These are phyloP conservation scores for Hycleus cichorii DNA, from an alignment of 1,140 invertebrate species.

Conservation along the genomic window DNA sequence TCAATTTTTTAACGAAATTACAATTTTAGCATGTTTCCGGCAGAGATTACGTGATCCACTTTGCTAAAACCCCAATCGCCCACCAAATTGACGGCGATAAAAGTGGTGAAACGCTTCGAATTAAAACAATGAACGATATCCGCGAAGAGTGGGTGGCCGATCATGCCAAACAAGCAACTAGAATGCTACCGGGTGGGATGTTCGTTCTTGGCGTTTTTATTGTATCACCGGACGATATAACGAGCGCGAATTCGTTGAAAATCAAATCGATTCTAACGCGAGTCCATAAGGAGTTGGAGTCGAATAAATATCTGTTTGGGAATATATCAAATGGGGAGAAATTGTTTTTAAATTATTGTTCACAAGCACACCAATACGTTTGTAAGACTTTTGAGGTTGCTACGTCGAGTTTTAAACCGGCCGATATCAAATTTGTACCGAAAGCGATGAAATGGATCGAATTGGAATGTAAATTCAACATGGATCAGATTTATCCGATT, in stretches of 20 bases:
- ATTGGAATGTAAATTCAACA: conserved; percentile 60
- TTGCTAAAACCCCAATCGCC: conserved; percentile 60
- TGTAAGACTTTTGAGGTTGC: conserved; percentile 45
- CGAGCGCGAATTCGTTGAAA: conserved; percentile 48
- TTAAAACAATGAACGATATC: conserved; percentile 39
- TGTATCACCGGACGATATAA: conserved; percentile 55
- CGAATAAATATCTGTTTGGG: conserved; percentile 52
- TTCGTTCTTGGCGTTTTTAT: conserved; percentile 60
- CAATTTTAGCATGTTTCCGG: conserved; percentile 47
- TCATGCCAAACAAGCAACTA: conserved; percentile 63
- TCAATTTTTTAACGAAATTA: conserved; percentile 11
- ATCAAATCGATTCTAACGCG: conserved; percentile 49
- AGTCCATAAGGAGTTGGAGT: conserved; percentile 48
- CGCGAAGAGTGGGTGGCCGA: conserved; percentile 57
- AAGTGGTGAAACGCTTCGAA: conserved; percentile 31
- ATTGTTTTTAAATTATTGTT: conserved; percentile 47
- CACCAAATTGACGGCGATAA: conserved; percentile 24
- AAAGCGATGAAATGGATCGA: conserved; percentile 59
- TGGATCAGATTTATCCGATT: conserved; percentile 47
- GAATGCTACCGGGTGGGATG: conserved; percentile 77
- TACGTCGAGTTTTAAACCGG: conserved; percentile 44
- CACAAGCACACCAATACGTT: conserved; percentile 40
- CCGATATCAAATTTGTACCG: conserved; percentile 57
- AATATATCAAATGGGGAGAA: conserved; percentile 43
- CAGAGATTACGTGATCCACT: conserved; percentile 64